Evolutionary conservation across 2,113 vertebrate species (phyloP).

Genomic region (Dasyornis broadbenti): DNA sequence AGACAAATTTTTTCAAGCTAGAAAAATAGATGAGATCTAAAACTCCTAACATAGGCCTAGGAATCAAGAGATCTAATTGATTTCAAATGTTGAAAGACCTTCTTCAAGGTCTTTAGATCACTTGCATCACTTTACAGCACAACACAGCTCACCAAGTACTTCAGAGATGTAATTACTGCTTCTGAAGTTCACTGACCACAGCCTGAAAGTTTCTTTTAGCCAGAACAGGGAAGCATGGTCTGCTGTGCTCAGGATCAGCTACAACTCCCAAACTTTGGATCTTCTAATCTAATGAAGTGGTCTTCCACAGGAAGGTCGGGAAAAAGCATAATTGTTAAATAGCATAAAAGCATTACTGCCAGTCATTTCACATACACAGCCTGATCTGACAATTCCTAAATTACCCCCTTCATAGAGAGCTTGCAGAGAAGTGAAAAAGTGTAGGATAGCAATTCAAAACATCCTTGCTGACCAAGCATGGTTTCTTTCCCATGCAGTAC

Average conservation of each 20-base stretch:
- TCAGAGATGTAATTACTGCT: neutral
- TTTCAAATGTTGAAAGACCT: neutral
- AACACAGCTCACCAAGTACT: neutral
- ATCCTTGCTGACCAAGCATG: neutral
- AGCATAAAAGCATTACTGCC: neutral
- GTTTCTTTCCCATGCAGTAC: neutral
- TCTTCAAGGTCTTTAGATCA: neutral
- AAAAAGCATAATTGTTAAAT: neutral
- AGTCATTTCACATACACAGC: neutral
- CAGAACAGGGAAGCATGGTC: neutral
- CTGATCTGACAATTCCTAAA: neutral
- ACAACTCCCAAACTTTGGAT: neutral
- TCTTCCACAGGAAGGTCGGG: neutral
- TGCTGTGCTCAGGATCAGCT: neutral
- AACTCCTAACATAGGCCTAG: neutral
- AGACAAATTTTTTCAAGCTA: neutral
- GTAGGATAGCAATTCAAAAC: neutral
- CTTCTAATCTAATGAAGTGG: neutral
- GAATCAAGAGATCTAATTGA: neutral
- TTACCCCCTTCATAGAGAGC: neutral
- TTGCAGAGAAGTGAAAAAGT: rapidly evolving
- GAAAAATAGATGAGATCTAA: neutral
- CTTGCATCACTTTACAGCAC: neutral
- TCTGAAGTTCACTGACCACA: neutral
- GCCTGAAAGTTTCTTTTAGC: neutral